Conservation (phyloP, 2,113 vertebrate species). For the Ceyx margarethae region DNA sequence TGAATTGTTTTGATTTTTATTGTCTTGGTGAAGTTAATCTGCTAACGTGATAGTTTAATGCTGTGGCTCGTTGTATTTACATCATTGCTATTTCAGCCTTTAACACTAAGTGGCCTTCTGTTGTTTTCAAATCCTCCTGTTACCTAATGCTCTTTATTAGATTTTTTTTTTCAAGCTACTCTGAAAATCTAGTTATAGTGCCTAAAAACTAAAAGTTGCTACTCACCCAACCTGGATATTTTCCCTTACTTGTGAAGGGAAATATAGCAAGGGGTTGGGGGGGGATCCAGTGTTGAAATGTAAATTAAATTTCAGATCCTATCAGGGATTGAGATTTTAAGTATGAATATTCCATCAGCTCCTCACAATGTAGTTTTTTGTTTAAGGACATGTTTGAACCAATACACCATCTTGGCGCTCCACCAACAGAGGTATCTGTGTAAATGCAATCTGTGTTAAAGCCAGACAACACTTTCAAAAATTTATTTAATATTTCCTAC, state of each 20-base stretch:
- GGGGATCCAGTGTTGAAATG: background rate
- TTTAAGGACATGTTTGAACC: conserved; percentile 32
- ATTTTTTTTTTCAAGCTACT: background rate
- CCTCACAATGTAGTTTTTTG: conserved; percentile 25
- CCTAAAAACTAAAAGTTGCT: background rate
- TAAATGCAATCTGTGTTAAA: conserved; percentile 51
- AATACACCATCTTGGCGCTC: conserved; percentile 8
- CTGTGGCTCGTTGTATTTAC: background rate
- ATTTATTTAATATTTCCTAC: conserved; percentile 58
- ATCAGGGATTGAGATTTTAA: conserved; percentile 23
- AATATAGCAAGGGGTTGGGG: background rate
- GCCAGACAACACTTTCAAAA: conserved; percentile 46
- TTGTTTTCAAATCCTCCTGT: background rate
- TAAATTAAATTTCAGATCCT: conserved; percentile 30
- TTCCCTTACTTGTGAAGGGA: background rate
- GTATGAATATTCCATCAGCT: conserved; percentile 39
- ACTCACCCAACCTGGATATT: background rate
- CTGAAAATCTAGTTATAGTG: background rate
- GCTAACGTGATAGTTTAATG: background rate
- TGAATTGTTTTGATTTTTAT: conserved; percentile 5
- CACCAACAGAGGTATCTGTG: conserved; percentile 46
- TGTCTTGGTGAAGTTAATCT: background rate
- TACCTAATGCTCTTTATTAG: background rate
- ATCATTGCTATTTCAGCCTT: background rate
- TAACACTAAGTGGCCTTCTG: background rate